Base-by-base conservation (phyloP, 1,140 invertebrate species). In the Drosophila insularis region DNA sequence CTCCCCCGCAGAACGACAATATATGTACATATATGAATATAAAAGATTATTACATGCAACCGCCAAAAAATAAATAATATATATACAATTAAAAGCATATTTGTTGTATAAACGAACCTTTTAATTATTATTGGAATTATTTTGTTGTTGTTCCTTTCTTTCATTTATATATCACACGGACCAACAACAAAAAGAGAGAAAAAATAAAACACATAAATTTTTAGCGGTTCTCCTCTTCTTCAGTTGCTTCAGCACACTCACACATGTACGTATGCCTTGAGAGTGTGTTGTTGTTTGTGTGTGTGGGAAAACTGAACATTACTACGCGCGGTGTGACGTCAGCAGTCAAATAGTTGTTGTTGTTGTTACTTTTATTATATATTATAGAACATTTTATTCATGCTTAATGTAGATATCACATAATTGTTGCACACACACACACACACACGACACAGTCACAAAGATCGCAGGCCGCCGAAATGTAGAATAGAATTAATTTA, bases 401-500 rank as follows among this genome's bases (percentile, higher is more conserved):
- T 77, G 58, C 65, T 71, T 60, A 54, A 73, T 82, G 79, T 89
- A 87, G 75, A 89, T 87, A 87, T 87, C 82, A 87, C 82, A 87
- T 86, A 82, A 77, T 87, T 82, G 79, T 80, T 86, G 67, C 80
- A 80, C 71, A 55, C 74, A 72, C 78, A 74, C 62, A 50, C 14
- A 14, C 27, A 27, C 27, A 23, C 23, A 72, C 78, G 69, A 23
- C 23, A 72, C 78, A 74, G 54, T 21, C 14, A 7, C 5, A 21
- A 11, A 50, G 43, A 50, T 21, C 43, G 43, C 43, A 50, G 7
- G 43, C 43, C 43, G 43, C 7, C 10, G 10, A 21, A 50, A 50
- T 54, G 27, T 64, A 21, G 31, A 5, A 27, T 27, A 19, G 40
- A 64, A 68, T 71, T 61, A 50, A 56, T 40, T 46, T 65, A 27